These are phyloP conservation scores for Oncorhynchus gorbuscha DNA, from an alignment of 2,113 vertebrate species.

Conservation along the genomic window DNA sequence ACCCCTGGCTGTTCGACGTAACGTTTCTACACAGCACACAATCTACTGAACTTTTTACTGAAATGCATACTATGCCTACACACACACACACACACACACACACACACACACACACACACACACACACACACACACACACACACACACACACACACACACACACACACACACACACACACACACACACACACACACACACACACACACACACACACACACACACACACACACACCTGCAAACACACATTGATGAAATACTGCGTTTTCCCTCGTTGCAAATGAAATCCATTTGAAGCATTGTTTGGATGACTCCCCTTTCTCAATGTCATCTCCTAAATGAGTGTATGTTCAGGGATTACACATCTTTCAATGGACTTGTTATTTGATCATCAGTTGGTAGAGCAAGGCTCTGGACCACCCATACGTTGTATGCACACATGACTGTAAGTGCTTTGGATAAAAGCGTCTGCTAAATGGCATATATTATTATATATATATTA, in stretches of 20 bases:
- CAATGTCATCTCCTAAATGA: neutral
- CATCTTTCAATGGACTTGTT: neutral
- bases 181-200: neutral
- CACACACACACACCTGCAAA: neutral
- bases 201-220: neutral
- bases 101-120: too few species aligned
- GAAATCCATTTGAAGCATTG: conserved; percentile 12
- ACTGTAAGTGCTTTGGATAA: too few species aligned
- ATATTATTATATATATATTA: too few species aligned
- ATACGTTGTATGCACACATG: too few species aligned
- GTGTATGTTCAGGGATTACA: neutral
- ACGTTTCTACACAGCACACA: neutral
- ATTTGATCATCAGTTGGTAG: too few species aligned
- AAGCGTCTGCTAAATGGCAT: too few species aligned
- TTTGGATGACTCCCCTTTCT: conserved; percentile 26
- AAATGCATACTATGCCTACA: neutral
- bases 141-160: neutral
- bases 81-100: neutral
- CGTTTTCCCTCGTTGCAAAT: conserved; percentile 9
- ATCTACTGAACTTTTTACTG: neutral
- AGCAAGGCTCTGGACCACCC: too few species aligned
- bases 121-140: neutral
- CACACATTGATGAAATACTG: neutral
- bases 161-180: neutral
- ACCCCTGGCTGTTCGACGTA: neutral